Evolutionary conservation across 2,888 invertebrate species (phyloP).

Genomic region (Heliconius aoede): DNA sequence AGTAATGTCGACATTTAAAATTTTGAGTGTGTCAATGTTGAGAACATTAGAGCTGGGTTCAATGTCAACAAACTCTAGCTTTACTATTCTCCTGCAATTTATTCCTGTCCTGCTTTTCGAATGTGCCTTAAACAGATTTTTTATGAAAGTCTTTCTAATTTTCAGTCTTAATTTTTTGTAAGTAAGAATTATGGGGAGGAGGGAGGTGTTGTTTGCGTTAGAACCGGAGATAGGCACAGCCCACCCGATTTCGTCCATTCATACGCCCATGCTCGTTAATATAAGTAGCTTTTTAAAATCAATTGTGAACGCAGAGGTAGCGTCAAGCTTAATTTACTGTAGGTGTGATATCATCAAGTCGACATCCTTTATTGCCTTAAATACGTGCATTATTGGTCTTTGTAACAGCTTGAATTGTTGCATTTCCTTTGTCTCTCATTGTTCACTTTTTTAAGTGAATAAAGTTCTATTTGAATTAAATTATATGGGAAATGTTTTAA

Average conservation of each 20-base stretch:
- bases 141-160: neutral
- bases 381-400: conserved; percentile 42
- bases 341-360: conserved; percentile 58
- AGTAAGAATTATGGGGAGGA: too few species aligned
- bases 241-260: too few species aligned
- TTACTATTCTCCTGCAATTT: too few species aligned
- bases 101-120: too few species aligned
- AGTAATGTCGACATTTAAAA: too few species aligned
- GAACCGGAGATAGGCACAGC: too few species aligned
- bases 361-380: conserved; percentile 59
- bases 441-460: neutral
- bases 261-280: neutral
- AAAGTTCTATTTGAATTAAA: neutral
- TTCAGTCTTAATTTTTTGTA: too few species aligned
- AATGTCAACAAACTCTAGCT: too few species aligned
- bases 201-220: too few species aligned
- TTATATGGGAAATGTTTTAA: neutral
- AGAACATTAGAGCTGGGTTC: too few species aligned
- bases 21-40: too few species aligned
- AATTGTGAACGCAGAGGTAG: conserved; percentile 3
- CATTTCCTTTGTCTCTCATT: conserved; percentile 32
- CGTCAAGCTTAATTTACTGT: conserved; percentile 49
- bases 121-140: neutral
- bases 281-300: neutral
- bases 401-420: conserved; percentile 27